Evolutionary conservation across 2,888 invertebrate genomes (phyloP), one percentile per base, ranked within the genome.

Genomic region (Spilarctia lutea): DNA sequence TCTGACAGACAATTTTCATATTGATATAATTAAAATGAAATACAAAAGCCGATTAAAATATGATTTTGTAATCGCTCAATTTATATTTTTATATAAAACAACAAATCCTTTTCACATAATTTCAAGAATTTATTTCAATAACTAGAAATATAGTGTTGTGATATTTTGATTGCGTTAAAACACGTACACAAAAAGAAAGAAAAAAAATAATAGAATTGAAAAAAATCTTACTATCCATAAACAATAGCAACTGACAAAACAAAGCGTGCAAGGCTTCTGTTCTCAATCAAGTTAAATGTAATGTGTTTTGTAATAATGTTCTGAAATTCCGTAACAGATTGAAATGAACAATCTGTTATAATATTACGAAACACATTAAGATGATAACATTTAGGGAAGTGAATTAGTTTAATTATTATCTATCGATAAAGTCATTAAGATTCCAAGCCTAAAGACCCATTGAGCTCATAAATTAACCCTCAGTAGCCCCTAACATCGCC

Each of bases 391-490:
- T 63, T 63, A 63, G 63, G 18, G 30, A 39, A 39, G 39, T 66
- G 65, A 66, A 35, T 66, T 39, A 66, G 24, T 35, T 66, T 35
- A 33, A 20, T 65, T 65, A 52, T 33, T 72, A 72, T 72, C 18
- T 33, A 39, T n/a, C 56, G 65, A 45, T 27, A 27, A 71, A 65
- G 45, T 20, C 56, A 72, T 72, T 66, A 72, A 60, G 52, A 39
- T 39, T 52, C 11, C 42, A 39, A 39, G 27, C 66, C 67, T 67
- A 42, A 45, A 72, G 33, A 60, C 42, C 60, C 33, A 4, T 71
- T 60, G 6, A 68, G 18, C 39, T 30, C 74, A 74, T 74, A 69
- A 69, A 74, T 74, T 70, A 74, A 48, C 65, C 70, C 52, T 52
- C 13, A 63, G 39, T 66, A 70, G 30, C 48, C 65, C 69, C 33